phyloP scores from a whole-genome alignment of 2,888 invertebrate species.

The Aphidoletes aphidimyza region DNA sequence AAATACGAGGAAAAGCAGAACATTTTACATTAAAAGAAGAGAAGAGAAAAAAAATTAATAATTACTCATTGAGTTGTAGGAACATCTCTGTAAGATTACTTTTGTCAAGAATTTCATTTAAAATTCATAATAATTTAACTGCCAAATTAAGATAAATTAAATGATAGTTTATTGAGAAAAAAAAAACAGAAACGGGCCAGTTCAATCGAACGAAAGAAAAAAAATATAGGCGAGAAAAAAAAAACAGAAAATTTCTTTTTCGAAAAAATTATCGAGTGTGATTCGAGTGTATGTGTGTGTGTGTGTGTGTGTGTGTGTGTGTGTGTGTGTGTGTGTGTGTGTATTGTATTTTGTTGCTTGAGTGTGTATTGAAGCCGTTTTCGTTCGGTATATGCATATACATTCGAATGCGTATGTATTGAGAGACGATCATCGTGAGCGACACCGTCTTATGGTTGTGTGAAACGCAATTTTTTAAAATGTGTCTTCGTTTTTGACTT shows the following conservation, averaged over 20 bases:
- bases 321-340: too few relatives aligned
- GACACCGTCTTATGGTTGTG: background rate
- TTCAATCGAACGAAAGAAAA: too few relatives aligned
- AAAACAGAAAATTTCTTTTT: background rate
- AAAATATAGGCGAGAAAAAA: too few relatives aligned
- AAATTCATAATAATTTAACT: too few relatives aligned
- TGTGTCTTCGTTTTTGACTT: background rate
- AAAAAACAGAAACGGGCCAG: background rate
- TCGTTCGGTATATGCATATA: background rate
- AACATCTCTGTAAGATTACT: background rate
- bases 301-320: too few relatives aligned
- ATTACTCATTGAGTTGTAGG: too few relatives aligned
- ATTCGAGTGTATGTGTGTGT: background rate
- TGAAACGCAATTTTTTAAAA: background rate
- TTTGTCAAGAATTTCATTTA: background rate
- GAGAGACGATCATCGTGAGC: too few relatives aligned
- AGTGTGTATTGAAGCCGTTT: background rate
- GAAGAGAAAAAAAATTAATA: background rate
- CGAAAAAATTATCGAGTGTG: constrained; percentile 25
- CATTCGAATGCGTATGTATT: background rate
- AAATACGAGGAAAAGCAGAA: background rate
- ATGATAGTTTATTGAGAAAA: too few relatives aligned
- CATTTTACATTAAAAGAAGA: background rate
- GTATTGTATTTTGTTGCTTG: background rate
- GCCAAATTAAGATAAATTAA: too few relatives aligned